Evolutionary conservation across 2,888 invertebrate species (phyloP), one percentile per base, ranked within the genome.

Genomic region (Aphodius sticticus): DNA sequence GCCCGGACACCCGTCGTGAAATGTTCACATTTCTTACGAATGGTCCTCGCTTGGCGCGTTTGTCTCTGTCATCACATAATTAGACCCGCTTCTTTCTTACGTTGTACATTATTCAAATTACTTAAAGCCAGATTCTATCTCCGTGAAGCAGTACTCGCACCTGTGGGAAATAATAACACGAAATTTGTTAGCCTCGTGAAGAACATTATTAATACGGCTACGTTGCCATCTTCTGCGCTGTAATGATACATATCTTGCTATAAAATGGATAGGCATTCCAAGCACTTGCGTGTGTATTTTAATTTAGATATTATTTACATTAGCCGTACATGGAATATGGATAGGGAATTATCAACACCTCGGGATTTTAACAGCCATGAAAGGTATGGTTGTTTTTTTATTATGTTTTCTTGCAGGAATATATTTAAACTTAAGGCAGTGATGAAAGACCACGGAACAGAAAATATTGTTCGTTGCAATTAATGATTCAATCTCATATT

Each of bases 21-120:
- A 79, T 79, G 80, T 81, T 81, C 77, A 81, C 81, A 80, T 81
- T 80, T 81, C 81, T 81, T 79, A 81, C 76, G 81, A 82, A 81
- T 81, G 80, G 76, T 77, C 77, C 78, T 75, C 70, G 53, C 77
- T 80, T 79, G 72, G 69, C 69, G 70, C 79, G 81, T 82, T 82
- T 82, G 77, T 81, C 81, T 82, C 79, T 82, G 82, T 82, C 82
- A 82, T 79, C 82, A 81, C 79, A 80, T 82, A 82, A 82, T 81
- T 82, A 82, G 81, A 78, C 79, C 76, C 77, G 79, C 79, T 79
- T 82, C 80, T 82, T 82, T 81, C 79, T 78, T 79, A 79, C 78
- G 78, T 80, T 69, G 53, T 71, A 70, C 79, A 80, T 82, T 81
- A 81, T 82, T 81, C 81, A 82, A 81, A 81, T 80, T 81, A 76